Base-by-base conservation (phyloP, 2,113 vertebrate genomes). In the Meles meles region DNA sequence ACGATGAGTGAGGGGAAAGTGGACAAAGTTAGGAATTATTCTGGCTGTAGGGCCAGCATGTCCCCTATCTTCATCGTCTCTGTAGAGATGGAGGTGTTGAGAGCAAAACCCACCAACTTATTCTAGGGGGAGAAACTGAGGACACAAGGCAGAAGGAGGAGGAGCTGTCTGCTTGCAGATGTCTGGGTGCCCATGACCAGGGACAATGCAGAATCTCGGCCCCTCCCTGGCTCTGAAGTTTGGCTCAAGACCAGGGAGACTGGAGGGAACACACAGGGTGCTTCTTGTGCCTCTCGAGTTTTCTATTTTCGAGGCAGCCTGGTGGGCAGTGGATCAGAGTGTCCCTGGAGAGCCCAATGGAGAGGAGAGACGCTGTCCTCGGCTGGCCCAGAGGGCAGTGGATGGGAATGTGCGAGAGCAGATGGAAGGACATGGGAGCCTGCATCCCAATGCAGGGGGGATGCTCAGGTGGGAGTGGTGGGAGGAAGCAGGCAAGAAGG, bases 361-460 rank as follows among this genome's bases (percentile, higher is more conserved):
- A 63, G 29, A 47, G 37, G 14, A 23, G 34, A 44, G 47, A 18
- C 27, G 21, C 52, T 31, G 29, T 6, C 39, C 34, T 55, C 2
- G 5, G 27, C 49, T 44, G 31, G 52, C 57, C 71, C 34, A 27
- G n/a, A 57, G 44, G 67, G 20, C 13, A 15, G 29, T 7, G 12
- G 57, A 23, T 1, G 27, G 39, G 1, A 29, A 29, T 0, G 17
- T 37, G 74, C 7, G 7, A 34, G 6, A 57, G 23, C 21, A 42
- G 2, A 18, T 1, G 1, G 71, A 29, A 59, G 18, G 27, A 55
- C 31, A 1, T 0, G 23, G 39, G 5, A 3, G 0, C 9, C 0
- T 4, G 2, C 5, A 27, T 37, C 63, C n/a, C 18, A 21, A 23
- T 2, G 15, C 20, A 67, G 63, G 31, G 31, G 31, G 25, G 74